These are phyloP conservation scores for Pogonomyrmex californicus DNA, from an alignment of 1,140 invertebrate genomes.

Conservation along the genomic window DNA sequence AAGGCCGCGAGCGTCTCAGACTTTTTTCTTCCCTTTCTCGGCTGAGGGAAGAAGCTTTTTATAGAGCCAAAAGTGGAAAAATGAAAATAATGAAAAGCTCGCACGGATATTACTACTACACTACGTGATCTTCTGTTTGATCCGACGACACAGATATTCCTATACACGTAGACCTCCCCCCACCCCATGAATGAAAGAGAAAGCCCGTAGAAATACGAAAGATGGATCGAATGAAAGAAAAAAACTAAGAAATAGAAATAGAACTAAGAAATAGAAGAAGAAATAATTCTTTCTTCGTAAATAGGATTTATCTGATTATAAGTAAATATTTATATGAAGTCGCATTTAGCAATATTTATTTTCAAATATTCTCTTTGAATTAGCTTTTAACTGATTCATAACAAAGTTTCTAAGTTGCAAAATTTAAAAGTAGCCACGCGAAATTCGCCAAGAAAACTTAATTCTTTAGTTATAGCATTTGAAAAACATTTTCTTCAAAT, in stretches of 20 bases:
- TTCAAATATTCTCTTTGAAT: too few species aligned
- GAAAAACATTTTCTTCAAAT: background rate
- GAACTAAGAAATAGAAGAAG: conserved; percentile 13
- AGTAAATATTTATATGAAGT: background rate
- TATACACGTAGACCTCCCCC: background rate
- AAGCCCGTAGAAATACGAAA: background rate
- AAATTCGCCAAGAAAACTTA: background rate
- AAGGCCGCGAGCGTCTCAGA: background rate
- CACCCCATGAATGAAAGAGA: background rate
- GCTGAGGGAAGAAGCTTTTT: background rate
- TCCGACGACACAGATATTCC: background rate
- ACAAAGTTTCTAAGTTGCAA: background rate
- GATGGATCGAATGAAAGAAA: background rate
- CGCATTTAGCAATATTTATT: too few species aligned
- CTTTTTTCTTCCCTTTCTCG: background rate
- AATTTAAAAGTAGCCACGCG: background rate
- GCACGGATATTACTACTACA: conserved; percentile 10
- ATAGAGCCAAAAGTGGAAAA: background rate
- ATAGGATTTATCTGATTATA: background rate
- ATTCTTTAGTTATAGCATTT: background rate
- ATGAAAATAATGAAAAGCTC: conserved; percentile 42
- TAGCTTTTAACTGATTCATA: background rate
- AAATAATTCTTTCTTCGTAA: conserved; percentile 10
- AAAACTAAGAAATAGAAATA: conserved; percentile 8
- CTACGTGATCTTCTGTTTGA: conserved; percentile 29